Conservation (phyloP, 2,888 invertebrate genomes). For the Blastobasis adustella region DNA sequence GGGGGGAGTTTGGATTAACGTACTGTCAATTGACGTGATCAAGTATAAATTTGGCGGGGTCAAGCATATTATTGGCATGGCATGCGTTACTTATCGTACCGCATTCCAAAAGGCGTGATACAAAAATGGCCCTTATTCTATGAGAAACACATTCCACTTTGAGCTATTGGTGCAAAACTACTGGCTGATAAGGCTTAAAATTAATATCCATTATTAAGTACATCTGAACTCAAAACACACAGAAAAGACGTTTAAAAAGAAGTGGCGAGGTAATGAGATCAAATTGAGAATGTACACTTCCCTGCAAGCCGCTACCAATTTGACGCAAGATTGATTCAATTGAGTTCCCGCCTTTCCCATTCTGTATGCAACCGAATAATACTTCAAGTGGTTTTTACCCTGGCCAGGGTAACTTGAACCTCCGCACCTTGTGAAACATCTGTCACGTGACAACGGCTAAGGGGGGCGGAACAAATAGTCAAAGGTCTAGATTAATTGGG, state of each 20-base stretch:
- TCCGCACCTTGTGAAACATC: constrained; percentile 22
- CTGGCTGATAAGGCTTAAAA: not conserved
- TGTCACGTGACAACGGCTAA: constrained; percentile 19
- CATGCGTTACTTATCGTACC: too few species aligned
- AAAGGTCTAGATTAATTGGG: constrained; percentile 42
- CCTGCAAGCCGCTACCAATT: constrained; percentile 53
- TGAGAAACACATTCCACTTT: too few species aligned
- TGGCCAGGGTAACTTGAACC: constrained; percentile 43
- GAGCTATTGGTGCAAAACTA: too few species aligned
- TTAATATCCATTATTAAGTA: not conserved
- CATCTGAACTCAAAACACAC: not conserved
- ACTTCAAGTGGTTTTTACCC: constrained; percentile 48
- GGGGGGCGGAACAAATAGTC: constrained; percentile 32
- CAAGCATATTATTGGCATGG: too few species aligned
- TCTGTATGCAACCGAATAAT: constrained; percentile 64
- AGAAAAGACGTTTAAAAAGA: not conserved
- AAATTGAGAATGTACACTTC: constrained; percentile 33
- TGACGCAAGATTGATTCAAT: constrained; percentile 68
- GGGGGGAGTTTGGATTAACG: too few species aligned
- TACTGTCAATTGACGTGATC: too few species aligned
- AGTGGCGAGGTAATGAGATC: constrained; percentile 17
- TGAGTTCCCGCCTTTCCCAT: constrained; percentile 53
- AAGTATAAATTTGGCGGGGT: too few species aligned
- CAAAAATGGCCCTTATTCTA: too few species aligned
- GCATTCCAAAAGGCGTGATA: too few species aligned